These are phyloP conservation scores for Eledona agricola DNA, from an alignment of 2,888 invertebrate species.

Conservation along the genomic window DNA sequence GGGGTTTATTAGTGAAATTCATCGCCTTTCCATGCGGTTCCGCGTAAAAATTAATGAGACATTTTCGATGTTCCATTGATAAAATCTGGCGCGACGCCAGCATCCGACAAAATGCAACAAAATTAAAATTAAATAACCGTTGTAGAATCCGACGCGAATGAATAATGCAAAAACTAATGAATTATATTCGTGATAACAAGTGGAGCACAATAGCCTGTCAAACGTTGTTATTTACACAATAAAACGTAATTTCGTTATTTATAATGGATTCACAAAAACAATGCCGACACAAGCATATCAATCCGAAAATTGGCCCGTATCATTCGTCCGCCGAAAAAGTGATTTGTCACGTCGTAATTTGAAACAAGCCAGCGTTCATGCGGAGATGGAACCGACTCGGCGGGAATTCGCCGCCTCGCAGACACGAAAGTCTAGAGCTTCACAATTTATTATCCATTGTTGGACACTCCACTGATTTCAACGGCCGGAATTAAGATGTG, in stretches of 20 bases:
- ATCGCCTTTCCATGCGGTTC: conserved; percentile 10
- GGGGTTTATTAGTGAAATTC: conserved; percentile 9
- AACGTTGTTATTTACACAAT: conserved; percentile 31
- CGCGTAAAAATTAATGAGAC: conserved; percentile 4
- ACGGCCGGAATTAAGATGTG: conserved; percentile 47
- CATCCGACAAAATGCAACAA: conserved; percentile 17
- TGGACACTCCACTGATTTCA: conserved; percentile 44
- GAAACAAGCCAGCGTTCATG: conserved; percentile 28
- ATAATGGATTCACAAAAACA: conserved; percentile 28
- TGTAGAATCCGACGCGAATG: conserved; percentile 23
- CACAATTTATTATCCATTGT: conserved; percentile 45
- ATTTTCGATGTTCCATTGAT: conserved; percentile 13
- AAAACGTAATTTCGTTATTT: conserved; percentile 30
- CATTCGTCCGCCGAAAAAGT: conserved; percentile 22
- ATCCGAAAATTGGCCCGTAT: conserved; percentile 14
- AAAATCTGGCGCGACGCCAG: conserved; percentile 21
- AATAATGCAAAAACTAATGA: conserved; percentile 35
- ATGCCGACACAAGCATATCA: conserved; percentile 23
- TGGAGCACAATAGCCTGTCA: conserved; percentile 30
- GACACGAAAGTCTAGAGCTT: conserved; percentile 34
- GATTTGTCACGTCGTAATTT: conserved; percentile 36
- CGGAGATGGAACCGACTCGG: conserved; percentile 28
- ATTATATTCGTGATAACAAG: conserved; percentile 27
- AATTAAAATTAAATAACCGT: conserved; percentile 35
- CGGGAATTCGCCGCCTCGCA: conserved; percentile 36